Percentiles rank a stretch among this genome's conserved stretches.
Conservation (phyloP, 2,888 invertebrate species). For the Anticlea derivata region DNA sequence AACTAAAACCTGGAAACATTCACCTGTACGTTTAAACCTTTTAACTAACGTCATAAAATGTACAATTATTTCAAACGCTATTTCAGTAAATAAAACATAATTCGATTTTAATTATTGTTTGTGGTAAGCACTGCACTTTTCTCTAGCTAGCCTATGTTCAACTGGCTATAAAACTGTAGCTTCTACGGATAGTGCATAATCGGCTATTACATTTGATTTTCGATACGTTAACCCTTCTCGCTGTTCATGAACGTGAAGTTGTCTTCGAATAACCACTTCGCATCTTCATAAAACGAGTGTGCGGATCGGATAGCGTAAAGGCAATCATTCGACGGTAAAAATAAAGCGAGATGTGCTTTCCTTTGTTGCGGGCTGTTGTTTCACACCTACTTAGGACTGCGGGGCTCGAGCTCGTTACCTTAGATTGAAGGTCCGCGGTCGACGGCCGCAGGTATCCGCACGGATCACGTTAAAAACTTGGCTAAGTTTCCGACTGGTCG, state of each 20-base stretch:
- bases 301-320: constrained; percentile 1
- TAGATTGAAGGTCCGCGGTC: constrained; percentile 77
- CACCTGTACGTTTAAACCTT: not conserved
- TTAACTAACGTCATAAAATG: constrained; percentile 1
- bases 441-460: constrained; percentile 60
- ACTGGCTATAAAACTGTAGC: not conserved
- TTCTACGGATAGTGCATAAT: not conserved
- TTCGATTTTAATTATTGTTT: not conserved
- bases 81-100: not conserved
- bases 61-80: not conserved
- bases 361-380: constrained; percentile 70
- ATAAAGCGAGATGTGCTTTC: constrained; percentile 48
- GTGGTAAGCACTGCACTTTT: not conserved
- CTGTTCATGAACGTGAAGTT: constrained; percentile 1
- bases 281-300: constrained; percentile 26
- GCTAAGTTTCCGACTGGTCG: constrained; percentile 3
- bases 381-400: constrained; percentile 75
- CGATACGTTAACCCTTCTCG: constrained; percentile 1
- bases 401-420: constrained; percentile 68
- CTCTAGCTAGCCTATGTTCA: not conserved
- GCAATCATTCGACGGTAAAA: constrained; percentile 35
- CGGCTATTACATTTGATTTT: constrained; percentile 1
- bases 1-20: not conserved
- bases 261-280: constrained; percentile 20
- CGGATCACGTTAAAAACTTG: constrained; percentile 48